Conservation (phyloP, 1,140 invertebrate genomes). For the Zaprionus taronus region DNA sequence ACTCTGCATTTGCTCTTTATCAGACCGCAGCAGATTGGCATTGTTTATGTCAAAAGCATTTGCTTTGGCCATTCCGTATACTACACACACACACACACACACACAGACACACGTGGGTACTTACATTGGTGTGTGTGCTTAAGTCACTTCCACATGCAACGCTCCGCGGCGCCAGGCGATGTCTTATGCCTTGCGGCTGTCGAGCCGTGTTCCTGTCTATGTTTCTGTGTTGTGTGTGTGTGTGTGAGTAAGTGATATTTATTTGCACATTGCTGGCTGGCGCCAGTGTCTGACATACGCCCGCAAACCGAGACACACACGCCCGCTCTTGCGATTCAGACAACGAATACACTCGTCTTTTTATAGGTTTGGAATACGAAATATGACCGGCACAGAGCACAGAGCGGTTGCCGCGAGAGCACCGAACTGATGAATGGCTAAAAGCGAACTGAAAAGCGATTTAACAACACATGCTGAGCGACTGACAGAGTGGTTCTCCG, state of each 20-base stretch:
- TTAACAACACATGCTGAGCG: not conserved
- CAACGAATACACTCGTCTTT: constrained; percentile 25
- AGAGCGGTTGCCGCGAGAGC: not conserved
- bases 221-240: constrained; percentile 7
- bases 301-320: constrained; percentile 13
- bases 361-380: not conserved
- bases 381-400: not conserved
- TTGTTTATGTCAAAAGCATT: constrained; percentile 7
- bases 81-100: not conserved
- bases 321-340: not conserved
- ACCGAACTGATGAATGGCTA: constrained; percentile 42
- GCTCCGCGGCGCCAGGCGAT: constrained; percentile 25
- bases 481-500: not conserved
- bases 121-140: constrained; percentile 21
- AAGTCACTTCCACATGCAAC: constrained; percentile 57
- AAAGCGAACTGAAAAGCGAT: constrained; percentile 53
- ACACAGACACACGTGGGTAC: not conserved
- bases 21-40: constrained; percentile 8
- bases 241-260: constrained; percentile 66
- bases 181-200: constrained; percentile 24
- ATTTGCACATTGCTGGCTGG: constrained; percentile 57
- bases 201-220: constrained; percentile 11
- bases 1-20: constrained; percentile 16
- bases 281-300: constrained; percentile 39
- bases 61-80: constrained; percentile 12